phyloP scores from a whole-genome alignment of 2,888 invertebrate genomes.

The Gerosis bhagava region DNA sequence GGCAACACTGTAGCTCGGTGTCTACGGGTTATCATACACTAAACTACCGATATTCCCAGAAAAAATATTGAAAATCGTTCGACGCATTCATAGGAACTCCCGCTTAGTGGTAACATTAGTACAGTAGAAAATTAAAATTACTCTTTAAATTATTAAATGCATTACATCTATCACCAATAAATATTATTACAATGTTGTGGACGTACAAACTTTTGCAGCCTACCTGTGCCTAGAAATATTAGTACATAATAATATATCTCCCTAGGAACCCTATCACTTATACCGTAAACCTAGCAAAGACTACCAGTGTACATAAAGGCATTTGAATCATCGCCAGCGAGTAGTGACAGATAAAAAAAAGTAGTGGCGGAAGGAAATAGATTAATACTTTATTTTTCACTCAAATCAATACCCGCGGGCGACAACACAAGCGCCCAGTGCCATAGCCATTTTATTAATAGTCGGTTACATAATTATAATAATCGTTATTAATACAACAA shows the following conservation, averaged over 20 bases:
- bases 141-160: slow-evolving; percentile 47
- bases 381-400: too few relatives aligned
- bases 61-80: slow-evolving; percentile 36
- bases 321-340: slow-evolving; percentile 2
- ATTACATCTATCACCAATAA: slow-evolving; percentile 45
- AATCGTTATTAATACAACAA: too few relatives aligned
- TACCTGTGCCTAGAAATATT: slow-evolving; percentile 37
- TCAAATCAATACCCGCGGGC: too few relatives aligned
- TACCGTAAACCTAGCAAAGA: slow-evolving; percentile 33
- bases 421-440: too few relatives aligned
- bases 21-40: slow-evolving; percentile 57
- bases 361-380: too few relatives aligned
- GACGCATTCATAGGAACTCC: slow-evolving; percentile 52
- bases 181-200: slow-evolving; percentile 38
- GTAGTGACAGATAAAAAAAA: too few relatives aligned
- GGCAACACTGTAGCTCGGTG: slow-evolving; percentile 58
- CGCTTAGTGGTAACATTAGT: slow-evolving; percentile 27
- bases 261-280: slow-evolving; percentile 35
- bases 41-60: slow-evolving; percentile 49
- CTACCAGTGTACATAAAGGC: slow-evolving; percentile 27
- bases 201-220: slow-evolving; percentile 42
- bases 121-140: slow-evolving; percentile 21
- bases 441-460: too few relatives aligned
- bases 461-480: too few relatives aligned
- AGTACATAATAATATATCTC: too few relatives aligned